phyloP scores from a whole-genome alignment of 1,140 invertebrate species.

The Sweltsa coloradensis region DNA sequence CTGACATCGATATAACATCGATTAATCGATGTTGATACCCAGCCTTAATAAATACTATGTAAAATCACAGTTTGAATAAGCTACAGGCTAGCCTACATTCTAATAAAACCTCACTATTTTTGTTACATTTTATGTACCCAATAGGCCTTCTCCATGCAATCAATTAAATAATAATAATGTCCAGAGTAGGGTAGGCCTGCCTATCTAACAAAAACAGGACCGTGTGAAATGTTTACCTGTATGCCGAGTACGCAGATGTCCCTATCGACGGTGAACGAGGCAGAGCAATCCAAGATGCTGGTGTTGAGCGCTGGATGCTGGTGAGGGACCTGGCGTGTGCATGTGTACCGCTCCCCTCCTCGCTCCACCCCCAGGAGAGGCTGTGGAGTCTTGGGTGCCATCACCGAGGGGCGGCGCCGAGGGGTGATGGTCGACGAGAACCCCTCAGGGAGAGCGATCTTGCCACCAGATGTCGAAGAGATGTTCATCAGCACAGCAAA shows the following conservation, averaged over 20 bases:
- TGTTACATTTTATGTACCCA: background rate
- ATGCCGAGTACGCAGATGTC: slow-evolving; percentile 61
- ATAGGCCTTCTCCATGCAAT: no score
- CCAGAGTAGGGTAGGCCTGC: no score
- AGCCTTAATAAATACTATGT: no score
- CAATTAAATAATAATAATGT: no score
- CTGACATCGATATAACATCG: no score
- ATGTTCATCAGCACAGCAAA: slow-evolving; percentile 72
- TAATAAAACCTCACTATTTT: background rate
- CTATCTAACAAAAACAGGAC: slow-evolving; percentile 7
- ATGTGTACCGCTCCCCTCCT: slow-evolving; percentile 32
- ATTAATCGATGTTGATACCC: no score
- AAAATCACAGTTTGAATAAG: no score
- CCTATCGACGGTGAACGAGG: slow-evolving; percentile 64
- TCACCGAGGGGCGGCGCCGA: slow-evolving; percentile 6
- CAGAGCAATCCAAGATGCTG: slow-evolving; percentile 55
- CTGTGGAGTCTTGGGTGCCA: background rate
- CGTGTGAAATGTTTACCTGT: slow-evolving; percentile 33
- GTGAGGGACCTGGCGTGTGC: slow-evolving; percentile 43
- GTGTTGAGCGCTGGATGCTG: slow-evolving; percentile 54
- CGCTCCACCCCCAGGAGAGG: slow-evolving; percentile 8
- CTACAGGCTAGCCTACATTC: no score
- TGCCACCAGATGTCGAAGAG: slow-evolving; percentile 41
- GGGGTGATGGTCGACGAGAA: slow-evolving; percentile 37
- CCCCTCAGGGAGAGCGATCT: slow-evolving; percentile 49